Evolutionary conservation across 2,888 invertebrate genomes (phyloP).

Genomic region (Theretra japonica): DNA sequence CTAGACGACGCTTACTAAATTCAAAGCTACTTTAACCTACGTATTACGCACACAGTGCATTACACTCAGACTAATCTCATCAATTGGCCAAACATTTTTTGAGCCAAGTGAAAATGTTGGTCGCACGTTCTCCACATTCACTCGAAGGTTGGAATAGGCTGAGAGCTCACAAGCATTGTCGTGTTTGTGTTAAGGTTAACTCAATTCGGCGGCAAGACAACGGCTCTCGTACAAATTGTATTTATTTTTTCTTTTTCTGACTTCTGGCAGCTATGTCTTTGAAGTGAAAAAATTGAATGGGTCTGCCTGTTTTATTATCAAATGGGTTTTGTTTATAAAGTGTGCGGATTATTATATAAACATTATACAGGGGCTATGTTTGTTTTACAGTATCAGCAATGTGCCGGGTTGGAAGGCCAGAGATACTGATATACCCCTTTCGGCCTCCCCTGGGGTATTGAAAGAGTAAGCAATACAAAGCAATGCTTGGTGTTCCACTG

Average conservation of each 20-base stretch:
- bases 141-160: slow-evolving; percentile 31
- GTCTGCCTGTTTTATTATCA: not conserved
- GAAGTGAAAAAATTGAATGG: slow-evolving; percentile 26
- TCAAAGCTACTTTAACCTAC: too few relatives aligned
- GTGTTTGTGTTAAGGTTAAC: slow-evolving; percentile 41
- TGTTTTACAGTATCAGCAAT: not conserved
- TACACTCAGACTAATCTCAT: not conserved
- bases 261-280: slow-evolving; percentile 24
- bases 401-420: too few relatives aligned
- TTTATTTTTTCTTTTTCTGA: slow-evolving; percentile 28
- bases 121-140: slow-evolving; percentile 27
- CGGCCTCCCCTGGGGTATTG: too few relatives aligned
- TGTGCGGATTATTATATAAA: not conserved
- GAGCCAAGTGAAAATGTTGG: slow-evolving; percentile 3
- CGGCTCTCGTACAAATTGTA: slow-evolving; percentile 30
- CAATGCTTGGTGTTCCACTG: too few relatives aligned
- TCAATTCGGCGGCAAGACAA: slow-evolving; percentile 36
- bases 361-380: not conserved
- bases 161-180: slow-evolving; percentile 37
- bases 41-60: too few relatives aligned
- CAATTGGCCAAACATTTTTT: not conserved
- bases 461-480: too few relatives aligned
- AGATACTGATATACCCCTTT: too few relatives aligned
- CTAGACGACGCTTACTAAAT: too few relatives aligned
- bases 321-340: slow-evolving; percentile 1